These are phyloP conservation scores for Sialia sialis DNA, from an alignment of 2,113 vertebrate species.

Conservation along the genomic window DNA sequence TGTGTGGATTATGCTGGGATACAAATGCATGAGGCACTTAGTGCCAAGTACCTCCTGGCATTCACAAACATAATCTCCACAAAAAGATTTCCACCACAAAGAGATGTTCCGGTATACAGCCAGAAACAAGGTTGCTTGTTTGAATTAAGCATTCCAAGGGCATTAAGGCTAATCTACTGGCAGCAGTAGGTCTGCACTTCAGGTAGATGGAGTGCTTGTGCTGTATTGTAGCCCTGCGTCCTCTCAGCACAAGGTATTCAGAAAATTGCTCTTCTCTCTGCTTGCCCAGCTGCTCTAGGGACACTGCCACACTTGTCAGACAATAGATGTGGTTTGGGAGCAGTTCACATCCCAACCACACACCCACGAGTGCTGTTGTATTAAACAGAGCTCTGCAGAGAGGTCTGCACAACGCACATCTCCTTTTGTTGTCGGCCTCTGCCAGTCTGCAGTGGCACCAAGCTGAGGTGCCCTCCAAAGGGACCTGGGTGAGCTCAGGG, in stretches of 20 bases:
- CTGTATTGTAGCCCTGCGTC: not conserved
- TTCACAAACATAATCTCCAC: not conserved
- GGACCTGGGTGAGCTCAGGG: not conserved
- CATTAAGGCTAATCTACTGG: not conserved
- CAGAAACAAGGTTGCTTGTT: not conserved
- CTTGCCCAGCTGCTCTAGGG: not conserved
- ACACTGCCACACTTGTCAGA: not conserved
- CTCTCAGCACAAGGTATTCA: not conserved
- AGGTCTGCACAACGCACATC: rapidly evolving
- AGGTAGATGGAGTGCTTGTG: slow-evolving; percentile 36
- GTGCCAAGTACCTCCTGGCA: slow-evolving; percentile 24
- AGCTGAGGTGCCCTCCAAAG: not conserved
- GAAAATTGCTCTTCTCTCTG: not conserved
- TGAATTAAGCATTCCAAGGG: not conserved
- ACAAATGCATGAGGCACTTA: not conserved
- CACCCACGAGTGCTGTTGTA: not conserved
- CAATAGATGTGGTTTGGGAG: not conserved
- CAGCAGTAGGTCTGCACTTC: slow-evolving; percentile 7
- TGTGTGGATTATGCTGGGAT: not conserved
- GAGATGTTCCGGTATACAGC: not conserved
- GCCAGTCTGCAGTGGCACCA: not conserved
- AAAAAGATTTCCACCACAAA: slow-evolving; percentile 18
- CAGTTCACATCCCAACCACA: rapidly evolving
- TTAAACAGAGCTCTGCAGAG: not conserved
- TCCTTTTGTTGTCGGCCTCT: not conserved